phyloP scores from a whole-genome alignment of 2,113 vertebrate species.

The Etia nguti region DNA sequence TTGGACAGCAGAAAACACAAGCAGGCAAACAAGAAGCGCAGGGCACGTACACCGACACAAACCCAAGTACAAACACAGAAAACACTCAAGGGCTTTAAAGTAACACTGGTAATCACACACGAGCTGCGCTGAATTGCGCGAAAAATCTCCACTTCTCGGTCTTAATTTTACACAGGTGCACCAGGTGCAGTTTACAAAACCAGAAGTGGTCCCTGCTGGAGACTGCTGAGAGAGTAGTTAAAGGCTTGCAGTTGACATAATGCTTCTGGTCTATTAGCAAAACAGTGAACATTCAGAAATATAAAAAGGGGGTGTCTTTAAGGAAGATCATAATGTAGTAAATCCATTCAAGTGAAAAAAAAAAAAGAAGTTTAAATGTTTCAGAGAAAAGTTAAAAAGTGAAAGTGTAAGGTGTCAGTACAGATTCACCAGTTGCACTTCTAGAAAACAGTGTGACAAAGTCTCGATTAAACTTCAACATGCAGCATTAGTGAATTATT shows the following conservation, averaged over 20 bases:
- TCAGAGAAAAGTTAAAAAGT: neutral
- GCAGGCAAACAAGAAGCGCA: neutral
- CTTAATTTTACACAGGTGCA: constrained; percentile 46
- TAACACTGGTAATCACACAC: constrained; percentile 24
- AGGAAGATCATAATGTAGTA: neutral
- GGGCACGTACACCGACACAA: neutral
- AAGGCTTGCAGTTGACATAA: neutral
- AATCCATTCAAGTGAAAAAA: neutral
- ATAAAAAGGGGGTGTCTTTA: neutral
- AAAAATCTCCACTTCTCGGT: constrained; percentile 26
- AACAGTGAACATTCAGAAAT: neutral
- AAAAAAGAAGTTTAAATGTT: neutral
- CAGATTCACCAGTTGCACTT: neutral
- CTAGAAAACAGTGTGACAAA: neutral
- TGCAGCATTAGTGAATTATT: neutral
- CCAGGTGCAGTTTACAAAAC: constrained; percentile 24
- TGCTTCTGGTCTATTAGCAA: neutral
- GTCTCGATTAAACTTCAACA: neutral
- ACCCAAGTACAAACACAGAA: neutral
- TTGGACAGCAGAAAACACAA: constrained; percentile 14
- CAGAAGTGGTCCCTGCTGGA: constrained; percentile 12
- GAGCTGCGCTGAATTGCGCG: neutral
- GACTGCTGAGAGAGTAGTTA: neutral
- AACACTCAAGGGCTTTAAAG: neutral
- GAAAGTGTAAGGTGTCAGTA: neutral